Conservation (phyloP, 2,888 invertebrate species). For the Agelastica alni region DNA sequence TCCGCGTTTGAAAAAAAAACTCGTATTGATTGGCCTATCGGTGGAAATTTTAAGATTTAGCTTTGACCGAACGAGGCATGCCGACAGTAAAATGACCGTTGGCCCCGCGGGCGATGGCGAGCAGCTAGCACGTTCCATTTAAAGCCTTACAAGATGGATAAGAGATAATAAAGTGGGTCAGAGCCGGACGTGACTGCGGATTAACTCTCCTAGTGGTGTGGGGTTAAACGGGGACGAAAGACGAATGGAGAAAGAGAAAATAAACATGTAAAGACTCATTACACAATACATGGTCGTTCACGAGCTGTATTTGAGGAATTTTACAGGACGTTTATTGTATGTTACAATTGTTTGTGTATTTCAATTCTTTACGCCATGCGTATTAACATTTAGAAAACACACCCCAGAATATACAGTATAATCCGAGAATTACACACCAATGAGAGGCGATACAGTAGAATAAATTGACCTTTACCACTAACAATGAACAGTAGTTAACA, state of each 20-base stretch:
- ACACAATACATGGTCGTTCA: neutral
- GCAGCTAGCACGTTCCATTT: constrained; percentile 20
- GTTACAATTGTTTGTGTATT: no score
- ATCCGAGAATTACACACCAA: no score
- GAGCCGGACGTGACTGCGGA: constrained; percentile 24
- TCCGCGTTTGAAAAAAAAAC: no score
- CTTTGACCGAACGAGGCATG: neutral
- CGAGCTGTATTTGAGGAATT: neutral
- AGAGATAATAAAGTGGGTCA: constrained; percentile 24
- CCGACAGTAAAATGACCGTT: constrained; percentile 1
- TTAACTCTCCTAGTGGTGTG: constrained; percentile 15
- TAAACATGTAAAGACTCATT: neutral
- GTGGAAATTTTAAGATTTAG: constrained; percentile 5
- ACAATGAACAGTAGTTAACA: no score
- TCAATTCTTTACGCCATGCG: no score
- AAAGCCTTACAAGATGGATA: constrained; percentile 25
- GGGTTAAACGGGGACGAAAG: neutral
- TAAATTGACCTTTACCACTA: no score
- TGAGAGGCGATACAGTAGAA: no score
- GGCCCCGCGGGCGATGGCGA: constrained; percentile 2
- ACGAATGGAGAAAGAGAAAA: neutral
- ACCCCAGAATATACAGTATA: no score
- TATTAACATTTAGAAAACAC: no score
- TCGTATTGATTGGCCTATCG: neutral
- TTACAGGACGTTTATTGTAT: no score